phyloP scores from a whole-genome alignment of 92 coral and sea anemone genomes.

The Palythoa grandiflora region DNA sequence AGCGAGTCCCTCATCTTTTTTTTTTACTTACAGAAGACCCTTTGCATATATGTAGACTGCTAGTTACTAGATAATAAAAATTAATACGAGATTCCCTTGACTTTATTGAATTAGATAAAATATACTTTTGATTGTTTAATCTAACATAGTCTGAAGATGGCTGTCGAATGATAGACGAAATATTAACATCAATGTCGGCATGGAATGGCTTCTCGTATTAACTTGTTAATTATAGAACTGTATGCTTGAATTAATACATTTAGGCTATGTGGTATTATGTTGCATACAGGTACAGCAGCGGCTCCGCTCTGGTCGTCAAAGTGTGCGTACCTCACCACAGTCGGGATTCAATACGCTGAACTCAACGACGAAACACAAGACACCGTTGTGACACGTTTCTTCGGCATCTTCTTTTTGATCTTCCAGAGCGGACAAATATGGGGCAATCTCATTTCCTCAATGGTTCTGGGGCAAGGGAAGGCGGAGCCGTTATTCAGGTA shows the following conservation, averaged over 20 bases:
- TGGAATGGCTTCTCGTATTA: too few relatives aligned
- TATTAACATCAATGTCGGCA: too few relatives aligned
- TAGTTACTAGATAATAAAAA: too few relatives aligned
- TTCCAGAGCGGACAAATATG: conserved; percentile 84
- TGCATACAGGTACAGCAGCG: conserved; percentile 72
- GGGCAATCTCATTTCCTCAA: conserved; percentile 85
- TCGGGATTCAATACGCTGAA: conserved; percentile 77
- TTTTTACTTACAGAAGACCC: too few relatives aligned
- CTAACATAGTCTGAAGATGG: too few relatives aligned
- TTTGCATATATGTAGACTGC: too few relatives aligned
- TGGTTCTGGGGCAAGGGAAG: conserved; percentile 68
- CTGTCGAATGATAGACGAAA: too few relatives aligned
- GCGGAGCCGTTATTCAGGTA: conserved; percentile 55
- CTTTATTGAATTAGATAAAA: too few relatives aligned
- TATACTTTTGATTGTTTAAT: too few relatives aligned
- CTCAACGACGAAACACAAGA: conserved; percentile 68
- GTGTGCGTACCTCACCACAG: conserved; percentile 85
- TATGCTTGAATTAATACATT: not conserved
- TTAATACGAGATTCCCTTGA: too few relatives aligned
- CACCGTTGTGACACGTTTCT: conserved; percentile 79
- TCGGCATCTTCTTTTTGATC: conserved; percentile 77
- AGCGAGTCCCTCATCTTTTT: not conserved
- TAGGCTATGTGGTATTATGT: not conserved
- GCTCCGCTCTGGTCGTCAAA: conserved; percentile 90
- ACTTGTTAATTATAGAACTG: too few relatives aligned